phyloP scores from a whole-genome alignment of 2,888 invertebrate genomes.

The Fragum whitleyi region DNA sequence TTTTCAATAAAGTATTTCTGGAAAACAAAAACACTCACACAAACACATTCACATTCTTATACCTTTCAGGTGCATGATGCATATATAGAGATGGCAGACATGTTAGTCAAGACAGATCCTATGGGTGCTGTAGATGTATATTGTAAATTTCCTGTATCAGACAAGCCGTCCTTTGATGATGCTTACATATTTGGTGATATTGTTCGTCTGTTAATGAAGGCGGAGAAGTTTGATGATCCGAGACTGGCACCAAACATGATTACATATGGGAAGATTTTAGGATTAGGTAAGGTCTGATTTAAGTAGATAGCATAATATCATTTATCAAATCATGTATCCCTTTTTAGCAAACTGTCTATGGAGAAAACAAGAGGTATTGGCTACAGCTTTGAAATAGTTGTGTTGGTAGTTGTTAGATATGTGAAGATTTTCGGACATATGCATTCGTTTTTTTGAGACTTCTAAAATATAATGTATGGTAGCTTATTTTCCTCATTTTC shows the following conservation, averaged over 20 bases:
- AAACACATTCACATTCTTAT: too few species aligned
- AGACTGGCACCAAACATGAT: conserved; percentile 82
- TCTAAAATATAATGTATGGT: too few species aligned
- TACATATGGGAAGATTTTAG: conserved; percentile 81
- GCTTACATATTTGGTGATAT: conserved; percentile 85
- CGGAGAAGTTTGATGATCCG: conserved; percentile 83
- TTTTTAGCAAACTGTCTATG: not conserved
- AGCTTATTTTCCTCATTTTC: too few species aligned
- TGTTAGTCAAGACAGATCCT: conserved; percentile 81
- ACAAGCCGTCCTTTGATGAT: conserved; percentile 83
- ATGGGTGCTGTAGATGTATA: conserved; percentile 84
- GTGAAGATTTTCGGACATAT: too few species aligned
- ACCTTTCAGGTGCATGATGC: conserved; percentile 82
- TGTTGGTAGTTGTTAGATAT: too few species aligned
- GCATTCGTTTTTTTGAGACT: too few species aligned
- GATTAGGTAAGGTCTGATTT: conserved; percentile 76
- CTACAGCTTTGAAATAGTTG: too few species aligned
- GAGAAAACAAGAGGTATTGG: too few species aligned
- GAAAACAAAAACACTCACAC: too few species aligned
- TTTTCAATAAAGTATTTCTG: too few species aligned
- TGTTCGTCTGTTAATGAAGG: conserved; percentile 82
- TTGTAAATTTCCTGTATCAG: conserved; percentile 82
- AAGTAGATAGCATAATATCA: not conserved
- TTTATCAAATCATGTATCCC: too few species aligned
- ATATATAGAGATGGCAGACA: conserved; percentile 83